Evolutionary conservation across 2,113 vertebrate species (phyloP).

Genomic region (Dicrurus megarhynchus): DNA sequence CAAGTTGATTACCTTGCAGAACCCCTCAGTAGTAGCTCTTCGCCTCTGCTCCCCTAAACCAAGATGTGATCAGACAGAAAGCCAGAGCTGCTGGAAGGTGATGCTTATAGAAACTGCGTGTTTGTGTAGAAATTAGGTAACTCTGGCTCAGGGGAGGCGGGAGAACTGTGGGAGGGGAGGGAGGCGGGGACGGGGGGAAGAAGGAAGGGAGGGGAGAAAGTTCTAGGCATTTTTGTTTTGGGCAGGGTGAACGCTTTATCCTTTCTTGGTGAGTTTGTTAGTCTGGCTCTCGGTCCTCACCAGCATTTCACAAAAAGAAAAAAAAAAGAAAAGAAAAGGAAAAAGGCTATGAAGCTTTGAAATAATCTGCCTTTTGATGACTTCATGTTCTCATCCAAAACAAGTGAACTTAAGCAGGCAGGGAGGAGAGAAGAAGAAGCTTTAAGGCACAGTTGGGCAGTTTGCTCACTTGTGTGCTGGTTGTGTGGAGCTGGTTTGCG

Average conservation of each 20-base stretch:
- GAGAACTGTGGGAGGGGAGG: neutral
- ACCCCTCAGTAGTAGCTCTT: neutral
- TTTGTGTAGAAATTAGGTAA: slow-evolving; percentile 35
- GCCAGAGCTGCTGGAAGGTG: neutral
- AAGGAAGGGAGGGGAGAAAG: neutral
- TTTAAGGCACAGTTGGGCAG: neutral
- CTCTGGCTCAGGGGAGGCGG: slow-evolving; percentile 46
- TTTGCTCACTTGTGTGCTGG: neutral
- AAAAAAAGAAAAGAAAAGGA: too few relatives aligned
- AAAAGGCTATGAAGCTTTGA: neutral
- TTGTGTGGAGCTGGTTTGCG: neutral
- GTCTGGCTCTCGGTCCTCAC: neutral
- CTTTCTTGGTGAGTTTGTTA: neutral
- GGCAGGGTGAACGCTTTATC: neutral
- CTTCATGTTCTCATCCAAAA: neutral
- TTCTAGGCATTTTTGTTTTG: neutral
- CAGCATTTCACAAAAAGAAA: neutral
- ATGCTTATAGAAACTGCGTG: neutral
- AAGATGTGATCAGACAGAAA: neutral
- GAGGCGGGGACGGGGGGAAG: neutral
- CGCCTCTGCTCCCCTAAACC: neutral
- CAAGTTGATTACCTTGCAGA: slow-evolving; percentile 47
- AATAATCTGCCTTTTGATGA: neutral
- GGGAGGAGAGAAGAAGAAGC: neutral
- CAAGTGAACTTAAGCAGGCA: neutral